Percentiles rank a stretch among this genome's conserved stretches.
Conservation (phyloP, 2,797 vertebrate species). For the Pipistrellus nathusii region DNA sequence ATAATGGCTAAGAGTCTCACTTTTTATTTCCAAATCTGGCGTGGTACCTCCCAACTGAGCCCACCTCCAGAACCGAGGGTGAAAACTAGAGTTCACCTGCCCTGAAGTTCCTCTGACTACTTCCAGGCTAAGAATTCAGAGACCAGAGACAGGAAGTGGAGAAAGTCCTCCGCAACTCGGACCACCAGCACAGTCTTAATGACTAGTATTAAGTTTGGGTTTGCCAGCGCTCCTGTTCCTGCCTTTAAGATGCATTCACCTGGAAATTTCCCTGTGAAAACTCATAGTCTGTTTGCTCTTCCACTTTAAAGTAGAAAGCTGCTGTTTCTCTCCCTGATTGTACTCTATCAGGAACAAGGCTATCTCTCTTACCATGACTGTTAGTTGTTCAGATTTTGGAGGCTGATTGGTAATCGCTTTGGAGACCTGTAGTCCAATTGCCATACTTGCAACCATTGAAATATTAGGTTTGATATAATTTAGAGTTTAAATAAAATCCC, state of each 20-base stretch:
- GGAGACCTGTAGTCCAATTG: neutral
- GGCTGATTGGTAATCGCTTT: neutral
- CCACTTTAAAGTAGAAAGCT: neutral
- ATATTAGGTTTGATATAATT: slow-evolving; percentile 38
- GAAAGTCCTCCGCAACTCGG: neutral
- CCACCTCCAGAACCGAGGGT: neutral
- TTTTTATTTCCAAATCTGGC: neutral
- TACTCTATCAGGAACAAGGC: slow-evolving; percentile 35
- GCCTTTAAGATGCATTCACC: neutral
- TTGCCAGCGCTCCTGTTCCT: neutral
- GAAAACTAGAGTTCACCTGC: neutral
- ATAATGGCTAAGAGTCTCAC: neutral
- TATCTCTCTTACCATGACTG: neutral
- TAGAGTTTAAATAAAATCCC: slow-evolving; percentile 37
- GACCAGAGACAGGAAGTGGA: neutral
- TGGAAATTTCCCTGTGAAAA: slow-evolving; percentile 4
- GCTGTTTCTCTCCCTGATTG: neutral
- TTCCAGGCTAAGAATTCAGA: neutral
- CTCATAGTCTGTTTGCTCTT: neutral
- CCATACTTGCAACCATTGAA: slow-evolving; percentile 2
- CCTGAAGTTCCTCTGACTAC: neutral
- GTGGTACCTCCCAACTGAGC: neutral
- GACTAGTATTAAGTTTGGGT: rapidly evolving
- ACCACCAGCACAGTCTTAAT: neutral
- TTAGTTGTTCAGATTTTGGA: neutral